Evolutionary conservation across 2,797 vertebrate species (phyloP), one percentile per base, ranked within the genome.

Genomic region (Notolepis coatsorum): DNA sequence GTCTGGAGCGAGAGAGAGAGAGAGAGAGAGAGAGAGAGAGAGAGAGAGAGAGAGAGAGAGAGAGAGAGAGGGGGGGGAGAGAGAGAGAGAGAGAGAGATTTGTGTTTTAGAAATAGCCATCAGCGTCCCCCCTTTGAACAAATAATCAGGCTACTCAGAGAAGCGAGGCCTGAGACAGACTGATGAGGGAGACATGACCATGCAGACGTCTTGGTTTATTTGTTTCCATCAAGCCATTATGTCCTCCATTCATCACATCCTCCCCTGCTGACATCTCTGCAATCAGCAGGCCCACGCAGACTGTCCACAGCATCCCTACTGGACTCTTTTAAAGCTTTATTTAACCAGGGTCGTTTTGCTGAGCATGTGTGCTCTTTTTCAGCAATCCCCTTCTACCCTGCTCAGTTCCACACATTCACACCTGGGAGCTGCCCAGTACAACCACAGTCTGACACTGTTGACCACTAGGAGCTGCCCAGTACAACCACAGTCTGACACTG

Each of bases 101-200:
- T n/a, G n/a, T n/a, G n/a, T n/a, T 65, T 59, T 49, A 68, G 53
- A 71, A 68, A 73, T 66, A 65, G 61, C 30, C 24, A 53, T 18
- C 10, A 23, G 12, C n/a, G 25, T 64, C 53, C 7, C 43, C 21
- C 42, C 64, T 31, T 53, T 47, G 31, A 15, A 64, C 53, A 70
- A 77, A 37, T 33, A 47, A 17, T 18, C 6, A 56, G 27, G 59
- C 42, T 38, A 59, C 45, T 54, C 56, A 65, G 46, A 55, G 51
- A 45, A 45, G 45, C 21, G 8, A 23, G 60, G 48, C 63, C 59
- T 72, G 63, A 55, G 35, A 20, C 61, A 74, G 59, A 82, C 65
- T 66, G 75, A 79, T 68, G 64, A 64, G 35, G 47, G 45, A 46
- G 30, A 71, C 61, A 60, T 65, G 60, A 65, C 70, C 66, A 51